Conservation (phyloP, 2,113 vertebrate species). For the Illadopsis cleaveri region DNA sequence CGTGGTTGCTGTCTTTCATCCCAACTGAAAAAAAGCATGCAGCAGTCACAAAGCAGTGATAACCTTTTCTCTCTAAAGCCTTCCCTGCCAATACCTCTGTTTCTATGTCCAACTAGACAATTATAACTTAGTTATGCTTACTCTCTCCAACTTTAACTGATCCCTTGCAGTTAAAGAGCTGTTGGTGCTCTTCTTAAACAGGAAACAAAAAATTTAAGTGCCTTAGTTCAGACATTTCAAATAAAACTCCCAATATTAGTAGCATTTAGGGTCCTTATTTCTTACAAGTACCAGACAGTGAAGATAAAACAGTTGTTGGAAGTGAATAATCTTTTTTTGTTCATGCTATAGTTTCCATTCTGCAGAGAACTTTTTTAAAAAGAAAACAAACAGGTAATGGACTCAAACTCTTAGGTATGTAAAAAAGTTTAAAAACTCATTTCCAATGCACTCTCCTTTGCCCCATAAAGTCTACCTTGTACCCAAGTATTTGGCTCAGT, state of each 20-base stretch:
- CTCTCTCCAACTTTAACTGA: neutral
- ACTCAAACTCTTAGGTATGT: neutral
- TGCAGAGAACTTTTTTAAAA: neutral
- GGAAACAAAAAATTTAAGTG: neutral
- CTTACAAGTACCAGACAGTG: neutral
- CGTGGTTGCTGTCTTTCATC: neutral
- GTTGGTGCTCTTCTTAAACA: neutral
- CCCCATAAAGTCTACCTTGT: neutral
- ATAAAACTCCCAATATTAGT: neutral
- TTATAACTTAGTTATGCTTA: neutral
- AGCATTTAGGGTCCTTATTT: neutral
- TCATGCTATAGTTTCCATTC: neutral
- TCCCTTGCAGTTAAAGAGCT: neutral
- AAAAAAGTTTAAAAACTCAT: neutral
- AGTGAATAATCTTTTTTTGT: neutral
- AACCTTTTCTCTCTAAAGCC: neutral
- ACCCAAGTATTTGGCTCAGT: neutral
- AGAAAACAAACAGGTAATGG: neutral
- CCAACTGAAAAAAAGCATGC: neutral
- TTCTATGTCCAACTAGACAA: neutral
- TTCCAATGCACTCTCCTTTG: neutral
- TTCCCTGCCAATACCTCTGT: neutral
- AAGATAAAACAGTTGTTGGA: neutral
- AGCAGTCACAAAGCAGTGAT: neutral
- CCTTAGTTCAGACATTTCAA: neutral